Base-by-base conservation (phyloP, 1,140 invertebrate species). In the Melipona quadrifasciata region DNA sequence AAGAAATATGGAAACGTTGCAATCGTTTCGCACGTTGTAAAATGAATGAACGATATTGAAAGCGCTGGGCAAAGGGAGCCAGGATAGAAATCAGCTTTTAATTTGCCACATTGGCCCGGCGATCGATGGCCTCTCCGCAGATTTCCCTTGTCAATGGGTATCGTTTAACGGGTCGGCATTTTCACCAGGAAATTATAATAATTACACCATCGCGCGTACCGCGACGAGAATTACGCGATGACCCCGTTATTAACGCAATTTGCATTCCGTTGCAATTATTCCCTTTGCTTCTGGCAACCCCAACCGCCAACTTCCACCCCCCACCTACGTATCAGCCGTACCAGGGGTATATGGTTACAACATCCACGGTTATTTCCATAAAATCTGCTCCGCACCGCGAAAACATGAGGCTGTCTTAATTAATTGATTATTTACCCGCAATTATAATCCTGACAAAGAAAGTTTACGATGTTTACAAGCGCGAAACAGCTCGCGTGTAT, bases 121-220 rank as follows among this genome's bases (percentile, higher is more conserved):
- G 86, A 85, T 89, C 87, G 67, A 85, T 76, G 77, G 34, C 47
- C 65, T 61, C 65, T 61, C 58, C n/a, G 31, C 87, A 88, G 87
- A 80, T 87, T 80, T 76, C 57, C 27, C 70, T 68, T 88, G 86
- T 88, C 86, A 85, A 89, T 89, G 57, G 67, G 68, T 67, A 84
- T 84, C 84, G 82, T 88, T 61, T 61, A 61, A n/a, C 24, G 58
- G 58, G 24, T 24, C 58, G 83, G 75, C 61, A 86, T 88, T 89
- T 87, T 88, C 83, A 65, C 80, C 80, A 71, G 58, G 34, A 77
- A 88, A 88, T 89, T 88, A 89, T 89, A 89, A 89, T 89, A 88
- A 89, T 89, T 89, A 89, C 47, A 72, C 82, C 47, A 47, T 73
- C 61, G 58, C 16, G 24, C 16, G 24, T 47, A 39, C 51, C 31